Conservation (phyloP, 2,888 invertebrate genomes). For the Amiota minor region DNA sequence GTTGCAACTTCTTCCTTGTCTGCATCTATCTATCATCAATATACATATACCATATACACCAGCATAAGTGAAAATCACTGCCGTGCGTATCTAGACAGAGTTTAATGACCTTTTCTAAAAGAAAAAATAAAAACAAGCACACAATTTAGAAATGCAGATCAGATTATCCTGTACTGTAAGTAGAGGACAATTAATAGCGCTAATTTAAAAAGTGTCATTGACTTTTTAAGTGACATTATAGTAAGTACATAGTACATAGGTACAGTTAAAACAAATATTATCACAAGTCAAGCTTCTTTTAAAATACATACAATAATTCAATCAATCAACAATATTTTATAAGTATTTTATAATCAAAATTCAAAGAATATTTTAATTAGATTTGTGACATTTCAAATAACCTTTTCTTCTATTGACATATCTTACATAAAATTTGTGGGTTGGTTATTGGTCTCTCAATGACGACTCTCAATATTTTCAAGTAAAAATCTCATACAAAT, state of each 20-base stretch:
- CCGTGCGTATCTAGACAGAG: conserved; percentile 33
- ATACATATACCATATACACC: no score
- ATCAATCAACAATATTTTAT: no score
- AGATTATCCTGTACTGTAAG: conserved; percentile 14
- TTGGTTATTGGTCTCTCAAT: no score
- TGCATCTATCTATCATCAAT: no score
- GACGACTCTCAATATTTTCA: not conserved
- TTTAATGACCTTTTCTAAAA: conserved; percentile 55
- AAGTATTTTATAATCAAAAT: no score
- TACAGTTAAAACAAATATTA: conserved; percentile 2
- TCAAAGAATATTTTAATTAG: no score
- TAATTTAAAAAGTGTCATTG: not conserved
- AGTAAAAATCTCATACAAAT: conserved; percentile 23
- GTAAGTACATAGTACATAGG: not conserved
- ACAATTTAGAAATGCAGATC: conserved; percentile 37
- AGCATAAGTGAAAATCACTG: no score
- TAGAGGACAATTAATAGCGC: conserved; percentile 11
- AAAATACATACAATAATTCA: no score
- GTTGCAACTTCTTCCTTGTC: conserved; percentile 30
- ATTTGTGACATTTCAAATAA: not conserved
- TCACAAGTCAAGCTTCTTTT: not conserved
- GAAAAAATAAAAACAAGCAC: not conserved
- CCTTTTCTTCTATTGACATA: not conserved
- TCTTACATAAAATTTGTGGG: not conserved
- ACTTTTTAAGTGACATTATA: not conserved